A percentile compares a stretch with the other conserved stretches of the same genome.
Conservation (phyloP, 2,797 vertebrate genomes). For the Monodelphis domestica region DNA sequence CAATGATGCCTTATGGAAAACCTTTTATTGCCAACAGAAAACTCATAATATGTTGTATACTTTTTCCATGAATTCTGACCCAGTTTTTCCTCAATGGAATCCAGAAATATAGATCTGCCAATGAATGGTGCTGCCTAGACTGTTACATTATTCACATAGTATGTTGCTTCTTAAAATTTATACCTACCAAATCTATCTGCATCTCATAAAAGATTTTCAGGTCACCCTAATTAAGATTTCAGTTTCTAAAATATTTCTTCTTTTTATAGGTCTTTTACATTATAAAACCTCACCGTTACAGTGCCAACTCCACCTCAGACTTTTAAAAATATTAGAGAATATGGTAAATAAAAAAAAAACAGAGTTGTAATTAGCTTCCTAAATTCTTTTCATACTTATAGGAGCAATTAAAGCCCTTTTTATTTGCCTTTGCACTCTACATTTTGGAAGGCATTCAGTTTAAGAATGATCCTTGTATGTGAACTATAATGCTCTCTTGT, state of each 20-base stretch:
- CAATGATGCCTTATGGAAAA: slow-evolving; percentile 43
- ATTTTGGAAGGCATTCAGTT: neutral
- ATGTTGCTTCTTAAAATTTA: slow-evolving; percentile 65
- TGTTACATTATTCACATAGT: slow-evolving; percentile 76
- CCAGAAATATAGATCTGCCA: slow-evolving; percentile 74
- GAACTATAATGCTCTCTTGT: neutral
- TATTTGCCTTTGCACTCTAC: neutral
- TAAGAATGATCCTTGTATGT: neutral
- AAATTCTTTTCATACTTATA: slow-evolving; percentile 53
- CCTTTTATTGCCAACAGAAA: slow-evolving; percentile 49
- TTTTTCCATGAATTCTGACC: slow-evolving; percentile 76
- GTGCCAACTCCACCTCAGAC: slow-evolving; percentile 12
- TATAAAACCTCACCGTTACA: slow-evolving; percentile 23
- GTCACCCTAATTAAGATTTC: slow-evolving; percentile 68
- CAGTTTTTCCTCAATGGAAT: slow-evolving; percentile 55
- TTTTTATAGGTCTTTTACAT: slow-evolving; percentile 1
- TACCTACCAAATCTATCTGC: slow-evolving; percentile 64
- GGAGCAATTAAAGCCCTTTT: slow-evolving; percentile 15
- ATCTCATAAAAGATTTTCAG: slow-evolving; percentile 55
- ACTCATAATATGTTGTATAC: slow-evolving; percentile 61
- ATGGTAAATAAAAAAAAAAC: slow-evolving; percentile 33
- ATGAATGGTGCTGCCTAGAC: slow-evolving; percentile 29
- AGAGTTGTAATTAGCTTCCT: neutral
- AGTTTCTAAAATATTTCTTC: slow-evolving; percentile 54
- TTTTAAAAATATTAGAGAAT: slow-evolving; percentile 31